phyloP scores from a whole-genome alignment of 2,113 vertebrate species.

The Edolisoma coerulescens region DNA sequence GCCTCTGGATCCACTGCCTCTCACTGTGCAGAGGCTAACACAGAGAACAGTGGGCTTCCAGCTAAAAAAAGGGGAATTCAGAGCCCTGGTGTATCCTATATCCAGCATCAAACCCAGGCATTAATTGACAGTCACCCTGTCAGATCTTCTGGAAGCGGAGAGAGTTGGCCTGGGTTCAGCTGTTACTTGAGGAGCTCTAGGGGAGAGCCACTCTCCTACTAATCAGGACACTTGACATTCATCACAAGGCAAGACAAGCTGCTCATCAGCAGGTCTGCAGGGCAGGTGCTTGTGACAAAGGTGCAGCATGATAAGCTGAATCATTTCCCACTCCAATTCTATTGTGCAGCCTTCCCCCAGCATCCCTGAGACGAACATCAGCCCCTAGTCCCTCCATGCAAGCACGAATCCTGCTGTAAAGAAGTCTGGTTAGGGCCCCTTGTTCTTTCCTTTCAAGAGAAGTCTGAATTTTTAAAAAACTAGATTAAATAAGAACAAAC shows the following conservation, averaged over 20 bases:
- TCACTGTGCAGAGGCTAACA: neutral
- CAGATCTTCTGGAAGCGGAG: neutral
- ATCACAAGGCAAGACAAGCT: neutral
- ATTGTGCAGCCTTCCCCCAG: neutral
- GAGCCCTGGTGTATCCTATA: neutral
- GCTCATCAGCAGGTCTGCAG: conserved; percentile 7
- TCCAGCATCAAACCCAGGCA: neutral
- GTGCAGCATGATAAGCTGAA: neutral
- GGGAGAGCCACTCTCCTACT: neutral
- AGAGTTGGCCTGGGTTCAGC: neutral
- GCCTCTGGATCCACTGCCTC: neutral
- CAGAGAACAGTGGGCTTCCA: neutral
- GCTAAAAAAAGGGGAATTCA: neutral
- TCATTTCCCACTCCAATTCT: neutral
- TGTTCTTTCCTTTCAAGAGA: neutral
- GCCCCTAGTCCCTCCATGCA: neutral
- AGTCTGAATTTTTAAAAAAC: neutral
- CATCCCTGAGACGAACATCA: neutral
- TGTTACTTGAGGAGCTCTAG: neutral
- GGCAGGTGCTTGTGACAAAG: neutral
- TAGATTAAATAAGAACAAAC: conserved; percentile 17
- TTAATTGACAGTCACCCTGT: neutral
- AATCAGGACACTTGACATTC: neutral
- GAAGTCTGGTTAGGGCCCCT: neutral
- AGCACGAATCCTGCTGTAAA: neutral